Evolutionary conservation across 2,113 vertebrate genomes (phyloP).

Genomic region (Tauraco erythrolophus): DNA sequence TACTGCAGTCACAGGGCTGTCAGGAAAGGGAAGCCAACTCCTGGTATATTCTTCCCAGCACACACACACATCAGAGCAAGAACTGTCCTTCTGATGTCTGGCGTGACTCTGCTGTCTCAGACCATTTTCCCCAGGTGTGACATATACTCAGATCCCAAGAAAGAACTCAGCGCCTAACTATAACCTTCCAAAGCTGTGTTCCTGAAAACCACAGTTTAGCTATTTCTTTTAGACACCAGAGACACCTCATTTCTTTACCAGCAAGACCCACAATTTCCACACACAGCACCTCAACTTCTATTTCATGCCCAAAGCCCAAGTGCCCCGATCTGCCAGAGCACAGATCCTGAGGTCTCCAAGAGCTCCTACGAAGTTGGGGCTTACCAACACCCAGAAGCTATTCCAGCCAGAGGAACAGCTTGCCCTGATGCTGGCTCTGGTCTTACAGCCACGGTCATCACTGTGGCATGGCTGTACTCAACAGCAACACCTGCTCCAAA

Average conservation of each 20-base stretch:
- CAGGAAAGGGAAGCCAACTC: neutral
- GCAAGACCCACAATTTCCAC: neutral
- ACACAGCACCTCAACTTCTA: neutral
- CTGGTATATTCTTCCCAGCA: neutral
- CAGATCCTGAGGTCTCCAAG: neutral
- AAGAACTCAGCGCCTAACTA: neutral
- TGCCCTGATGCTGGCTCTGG: neutral
- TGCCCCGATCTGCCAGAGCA: neutral
- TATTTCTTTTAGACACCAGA: neutral
- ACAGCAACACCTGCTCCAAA: neutral
- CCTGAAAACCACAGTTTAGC: neutral
- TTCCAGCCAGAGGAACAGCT: neutral
- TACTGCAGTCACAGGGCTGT: neutral
- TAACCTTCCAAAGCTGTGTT: neutral
- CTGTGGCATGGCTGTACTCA: neutral
- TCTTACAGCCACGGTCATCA: fast-evolving
- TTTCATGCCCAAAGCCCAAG: neutral
- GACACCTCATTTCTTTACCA: neutral
- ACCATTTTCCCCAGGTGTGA: neutral
- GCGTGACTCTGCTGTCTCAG: neutral
- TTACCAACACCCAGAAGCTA: neutral
- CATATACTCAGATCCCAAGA: neutral
- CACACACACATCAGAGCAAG: neutral
- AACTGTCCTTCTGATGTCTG: neutral
- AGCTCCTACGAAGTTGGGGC: neutral